Evolutionary conservation across 2,888 invertebrate species (phyloP).

Genomic region (Pinctada fucata): DNA sequence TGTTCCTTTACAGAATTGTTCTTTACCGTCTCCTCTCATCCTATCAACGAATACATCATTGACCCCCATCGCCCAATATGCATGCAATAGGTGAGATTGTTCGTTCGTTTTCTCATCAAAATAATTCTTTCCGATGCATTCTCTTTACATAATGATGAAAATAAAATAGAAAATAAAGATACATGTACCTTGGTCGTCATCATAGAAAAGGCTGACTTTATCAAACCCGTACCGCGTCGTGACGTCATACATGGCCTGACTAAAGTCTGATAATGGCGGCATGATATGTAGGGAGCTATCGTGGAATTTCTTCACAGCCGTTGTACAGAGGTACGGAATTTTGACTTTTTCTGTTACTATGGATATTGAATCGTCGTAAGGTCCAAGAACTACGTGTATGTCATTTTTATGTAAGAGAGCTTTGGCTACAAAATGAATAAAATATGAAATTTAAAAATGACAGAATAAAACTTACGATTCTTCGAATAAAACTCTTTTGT

Average conservation of each 20-base stretch:
- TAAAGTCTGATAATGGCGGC: slow-evolving; percentile 56
- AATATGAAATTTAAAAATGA: not conserved
- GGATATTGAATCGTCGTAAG: slow-evolving; percentile 59
- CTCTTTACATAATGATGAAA: too few species aligned
- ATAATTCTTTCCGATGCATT: too few species aligned
- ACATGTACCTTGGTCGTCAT: slow-evolving; percentile 57
- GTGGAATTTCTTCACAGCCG: slow-evolving; percentile 46
- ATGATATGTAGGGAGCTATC: slow-evolving; percentile 61
- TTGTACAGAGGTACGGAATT: slow-evolving; percentile 64
- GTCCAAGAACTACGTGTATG: slow-evolving; percentile 62
- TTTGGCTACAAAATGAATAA: slow-evolving; percentile 41
- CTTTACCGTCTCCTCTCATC: too few species aligned
- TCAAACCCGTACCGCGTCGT: slow-evolving; percentile 61
- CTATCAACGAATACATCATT: too few species aligned
- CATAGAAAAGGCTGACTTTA: slow-evolving; percentile 68
- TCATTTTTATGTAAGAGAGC: slow-evolving; percentile 42
- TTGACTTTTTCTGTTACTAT: slow-evolving; percentile 62
- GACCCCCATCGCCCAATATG: too few species aligned
- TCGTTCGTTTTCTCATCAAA: too few species aligned
- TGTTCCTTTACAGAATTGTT: too few species aligned
- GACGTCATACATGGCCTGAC: slow-evolving; percentile 61
- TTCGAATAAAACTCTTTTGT: too few species aligned
- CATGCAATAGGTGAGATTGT: too few species aligned
- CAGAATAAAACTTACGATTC: not conserved
- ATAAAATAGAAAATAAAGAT: not conserved